Conservation (phyloP, 2,888 invertebrate species). For the Xestia sexstrigata region DNA sequence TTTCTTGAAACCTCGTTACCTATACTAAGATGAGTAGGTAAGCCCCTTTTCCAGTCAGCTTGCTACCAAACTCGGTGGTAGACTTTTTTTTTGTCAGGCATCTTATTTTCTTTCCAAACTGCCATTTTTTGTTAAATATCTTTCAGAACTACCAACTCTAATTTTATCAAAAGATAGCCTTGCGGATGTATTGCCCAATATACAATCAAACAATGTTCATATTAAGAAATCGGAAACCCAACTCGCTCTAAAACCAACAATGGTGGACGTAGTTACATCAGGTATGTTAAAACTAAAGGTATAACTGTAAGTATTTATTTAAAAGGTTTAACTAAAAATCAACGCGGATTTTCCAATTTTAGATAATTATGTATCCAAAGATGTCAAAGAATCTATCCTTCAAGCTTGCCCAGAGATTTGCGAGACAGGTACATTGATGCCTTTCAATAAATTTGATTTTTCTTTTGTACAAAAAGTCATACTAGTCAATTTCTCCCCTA, state of each 20-base stretch:
- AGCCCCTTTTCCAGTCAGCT: neutral
- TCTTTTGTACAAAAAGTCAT: slow-evolving; percentile 45
- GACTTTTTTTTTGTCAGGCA: neutral
- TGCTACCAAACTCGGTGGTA: neutral
- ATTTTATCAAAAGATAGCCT: slow-evolving; percentile 67
- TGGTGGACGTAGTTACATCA: slow-evolving; percentile 73
- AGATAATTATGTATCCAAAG: slow-evolving; percentile 72
- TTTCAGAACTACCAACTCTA: slow-evolving; percentile 46
- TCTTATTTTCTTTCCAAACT: neutral
- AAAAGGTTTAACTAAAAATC: slow-evolving; percentile 38
- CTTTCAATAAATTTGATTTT: slow-evolving; percentile 26
- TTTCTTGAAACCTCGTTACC: neutral
- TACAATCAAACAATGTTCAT: slow-evolving; percentile 23
- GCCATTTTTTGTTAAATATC: neutral
- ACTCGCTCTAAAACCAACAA: slow-evolving; percentile 42
- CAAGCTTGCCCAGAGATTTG: slow-evolving; percentile 73
- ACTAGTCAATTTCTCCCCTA: slow-evolving; percentile 73
- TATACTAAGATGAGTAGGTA: neutral
- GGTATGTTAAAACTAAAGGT: slow-evolving; percentile 64
- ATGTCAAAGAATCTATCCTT: slow-evolving; percentile 72
- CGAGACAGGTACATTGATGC: slow-evolving; percentile 73
- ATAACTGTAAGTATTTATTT: slow-evolving; percentile 1
- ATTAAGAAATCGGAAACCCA: slow-evolving; percentile 12
- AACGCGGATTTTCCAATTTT: slow-evolving; percentile 65
- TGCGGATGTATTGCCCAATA: slow-evolving; percentile 66